Conservation (phyloP, 2,113 vertebrate genomes). For the Amazona guildingii region DNA sequence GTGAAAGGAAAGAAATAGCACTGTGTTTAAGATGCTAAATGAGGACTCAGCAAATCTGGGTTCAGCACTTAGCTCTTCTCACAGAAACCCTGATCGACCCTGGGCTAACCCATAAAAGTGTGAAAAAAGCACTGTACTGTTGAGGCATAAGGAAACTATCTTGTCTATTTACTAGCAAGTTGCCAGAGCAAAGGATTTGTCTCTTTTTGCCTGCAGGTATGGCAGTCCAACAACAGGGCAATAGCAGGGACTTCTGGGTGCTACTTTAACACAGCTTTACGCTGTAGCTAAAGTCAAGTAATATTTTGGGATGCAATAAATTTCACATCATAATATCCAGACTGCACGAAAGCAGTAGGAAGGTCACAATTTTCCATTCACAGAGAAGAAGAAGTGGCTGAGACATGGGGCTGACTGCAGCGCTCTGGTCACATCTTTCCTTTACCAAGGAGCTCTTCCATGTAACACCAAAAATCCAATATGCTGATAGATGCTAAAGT, state of each 20-base stretch:
- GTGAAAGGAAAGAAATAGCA: background rate
- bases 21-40: background rate
- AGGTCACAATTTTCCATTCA: background rate
- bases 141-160: background rate
- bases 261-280: background rate
- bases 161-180: background rate
- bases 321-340: background rate
- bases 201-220: background rate
- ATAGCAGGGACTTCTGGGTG: background rate
- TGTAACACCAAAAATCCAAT: conserved; percentile 41
- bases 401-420: background rate
- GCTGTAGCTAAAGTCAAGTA: background rate
- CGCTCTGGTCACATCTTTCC: background rate
- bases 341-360: background rate
- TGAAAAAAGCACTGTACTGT: background rate
- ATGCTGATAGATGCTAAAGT: conserved; percentile 50
- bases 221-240: background rate
- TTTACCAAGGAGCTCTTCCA: background rate
- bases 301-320: background rate
- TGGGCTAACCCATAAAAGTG: background rate
- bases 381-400: background rate
- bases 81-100: background rate
- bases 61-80: conserved; percentile 3
- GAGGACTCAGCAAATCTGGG: background rate
- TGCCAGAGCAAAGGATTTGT: background rate